Conservation (phyloP, 2,113 vertebrate genomes). For the Rattus rattus region DNA sequence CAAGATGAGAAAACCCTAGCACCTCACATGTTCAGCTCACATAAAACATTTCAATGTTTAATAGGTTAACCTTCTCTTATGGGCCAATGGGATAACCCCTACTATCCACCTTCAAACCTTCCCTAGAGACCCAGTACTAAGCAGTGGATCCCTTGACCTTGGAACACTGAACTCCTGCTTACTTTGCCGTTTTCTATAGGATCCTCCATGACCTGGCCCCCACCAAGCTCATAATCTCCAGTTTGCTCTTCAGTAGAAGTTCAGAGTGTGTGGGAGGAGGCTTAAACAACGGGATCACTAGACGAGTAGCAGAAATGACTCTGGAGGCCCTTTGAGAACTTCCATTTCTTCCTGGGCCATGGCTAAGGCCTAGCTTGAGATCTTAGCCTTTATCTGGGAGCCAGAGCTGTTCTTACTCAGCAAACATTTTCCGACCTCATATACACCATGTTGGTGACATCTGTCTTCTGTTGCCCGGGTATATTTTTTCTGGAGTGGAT, state of each 20-base stretch:
- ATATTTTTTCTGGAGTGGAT: slow-evolving; percentile 83
- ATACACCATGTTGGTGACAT: slow-evolving; percentile 77
- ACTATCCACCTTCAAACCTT: not conserved
- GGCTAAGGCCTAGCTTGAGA: slow-evolving; percentile 79
- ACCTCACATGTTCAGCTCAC: slow-evolving; percentile 59
- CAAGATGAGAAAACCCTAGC: not conserved
- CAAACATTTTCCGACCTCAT: slow-evolving; percentile 80
- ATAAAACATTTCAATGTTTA: slow-evolving; percentile 51
- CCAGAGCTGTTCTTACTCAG: slow-evolving; percentile 75
- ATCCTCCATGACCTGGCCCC: not conserved
- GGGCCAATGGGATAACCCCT: not conserved
- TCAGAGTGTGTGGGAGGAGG: fast-evolving
- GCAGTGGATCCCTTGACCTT: not conserved
- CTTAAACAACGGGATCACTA: slow-evolving; percentile 30
- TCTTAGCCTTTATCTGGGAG: slow-evolving; percentile 76
- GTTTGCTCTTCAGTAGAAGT: not conserved
- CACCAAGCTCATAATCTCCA: too few relatives aligned
- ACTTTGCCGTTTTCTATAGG: not conserved
- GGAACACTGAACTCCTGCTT: not conserved
- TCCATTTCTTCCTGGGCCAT: slow-evolving; percentile 72
- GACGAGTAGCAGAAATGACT: slow-evolving; percentile 9
- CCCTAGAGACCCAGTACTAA: not conserved
- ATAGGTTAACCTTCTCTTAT: slow-evolving; percentile 31
- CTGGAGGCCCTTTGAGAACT: slow-evolving; percentile 73
- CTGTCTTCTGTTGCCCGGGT: slow-evolving; percentile 67